Evolutionary conservation across 1,140 invertebrate species (phyloP), one percentile per base, ranked within the genome.

Genomic region (Brachionus plicatilis): DNA sequence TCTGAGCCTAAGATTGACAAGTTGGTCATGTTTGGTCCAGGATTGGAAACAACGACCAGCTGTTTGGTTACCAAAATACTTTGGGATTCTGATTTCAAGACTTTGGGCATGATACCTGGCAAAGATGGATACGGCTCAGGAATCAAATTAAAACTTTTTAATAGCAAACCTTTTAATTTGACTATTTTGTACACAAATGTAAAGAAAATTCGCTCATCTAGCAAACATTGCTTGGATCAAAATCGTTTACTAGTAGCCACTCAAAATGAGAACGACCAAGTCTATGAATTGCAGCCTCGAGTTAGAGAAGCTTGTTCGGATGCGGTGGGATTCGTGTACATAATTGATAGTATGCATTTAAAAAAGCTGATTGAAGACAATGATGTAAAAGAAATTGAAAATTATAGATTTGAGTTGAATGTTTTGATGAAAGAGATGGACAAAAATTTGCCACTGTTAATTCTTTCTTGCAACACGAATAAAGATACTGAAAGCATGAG

Each of bases 161-260:
- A 66, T 83, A 17, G 66, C 37, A 82, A 68, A 9, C n/a, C 60
- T 33, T 83, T 83, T 43, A 83, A 83, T 45, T 72, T 83, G 17
- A 83, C 60, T 17, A 83, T 68, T 20, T 50, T 83, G 20, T 83
- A 83, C 60, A 83, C 80, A 20, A 83, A 83, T 53, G 56, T 66
- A 14, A 83, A 37, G 9, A 68, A 72, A 68, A 27, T 68, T n/a
- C 20, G 80, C 2, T n/a, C 12, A 33, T 68, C 24, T 7, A 8
- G 11, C 8, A 83, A 83, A 11, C 56, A 68, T 37, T 17, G 37
- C 9, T n/a, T 83, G 33, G 43, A 68, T 7, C 7, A 68, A 27
- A 83, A 68, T 43, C 80, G 60, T 7, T 50, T 68, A n/a, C 5
- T 83, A 11, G 17, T 41, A 37, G n/a, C 33, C 1, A n/a, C 2